A percentile compares a stretch with the other conserved stretches of the same genome.
phyloP scores from a whole-genome alignment of 2,888 invertebrate species.

The Drosophila kuntzei region DNA sequence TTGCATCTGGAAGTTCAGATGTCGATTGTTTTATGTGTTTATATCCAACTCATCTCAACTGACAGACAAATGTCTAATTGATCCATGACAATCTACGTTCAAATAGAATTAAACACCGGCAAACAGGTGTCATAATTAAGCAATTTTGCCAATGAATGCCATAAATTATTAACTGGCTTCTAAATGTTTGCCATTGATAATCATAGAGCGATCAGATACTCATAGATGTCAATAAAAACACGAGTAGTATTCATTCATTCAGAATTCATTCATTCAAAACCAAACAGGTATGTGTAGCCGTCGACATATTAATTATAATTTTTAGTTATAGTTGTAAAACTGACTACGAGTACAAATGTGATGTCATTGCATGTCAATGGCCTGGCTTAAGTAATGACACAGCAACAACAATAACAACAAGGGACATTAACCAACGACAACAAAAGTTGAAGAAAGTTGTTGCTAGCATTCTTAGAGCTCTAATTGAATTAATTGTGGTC shows the following conservation, averaged over 20 bases:
- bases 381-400: slow-evolving; percentile 48
- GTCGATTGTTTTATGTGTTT: slow-evolving; percentile 14
- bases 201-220: slow-evolving; percentile 30
- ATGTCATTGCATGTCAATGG: slow-evolving; percentile 64
- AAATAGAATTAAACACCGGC: neutral
- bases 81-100: slow-evolving; percentile 18
- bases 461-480: slow-evolving; percentile 37
- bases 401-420: slow-evolving; percentile 17
- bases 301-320: slow-evolving; percentile 59
- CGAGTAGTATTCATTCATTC: slow-evolving; percentile 34
- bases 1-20: slow-evolving; percentile 11
- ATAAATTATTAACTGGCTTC: slow-evolving; percentile 53
- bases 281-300: slow-evolving; percentile 35
- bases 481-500: slow-evolving; percentile 24
- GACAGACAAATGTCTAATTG: slow-evolving; percentile 20
- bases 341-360: slow-evolving; percentile 38
- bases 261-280: slow-evolving; percentile 32
- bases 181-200: slow-evolving; percentile 52
- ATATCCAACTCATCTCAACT: slow-evolving; percentile 8
- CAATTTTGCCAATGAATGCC: slow-evolving; percentile 41
- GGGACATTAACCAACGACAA: slow-evolving; percentile 7
- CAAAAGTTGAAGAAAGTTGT: slow-evolving; percentile 41
- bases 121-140: slow-evolving; percentile 39
- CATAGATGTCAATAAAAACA: slow-evolving; percentile 8
- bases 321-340: slow-evolving; percentile 28